Evolutionary conservation across 2,797 vertebrate genomes (phyloP).

Genomic region (Phataginus tetradactyla): DNA sequence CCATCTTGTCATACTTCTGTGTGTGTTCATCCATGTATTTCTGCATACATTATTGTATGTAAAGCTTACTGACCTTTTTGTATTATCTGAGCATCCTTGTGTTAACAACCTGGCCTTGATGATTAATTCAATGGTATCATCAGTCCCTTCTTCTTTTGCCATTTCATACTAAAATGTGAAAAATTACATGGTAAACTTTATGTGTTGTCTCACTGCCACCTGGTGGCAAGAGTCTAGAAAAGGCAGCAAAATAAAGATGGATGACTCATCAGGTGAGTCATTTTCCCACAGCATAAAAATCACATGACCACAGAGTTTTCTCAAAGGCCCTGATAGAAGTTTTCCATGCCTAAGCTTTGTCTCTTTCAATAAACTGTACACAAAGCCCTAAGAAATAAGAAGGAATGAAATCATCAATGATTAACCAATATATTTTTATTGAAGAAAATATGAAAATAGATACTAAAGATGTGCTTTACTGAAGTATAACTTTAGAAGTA

Average conservation of each 20-base stretch:
- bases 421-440: not conserved
- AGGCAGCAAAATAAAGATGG: constrained; percentile 60
- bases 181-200: constrained; percentile 9
- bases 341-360: not conserved
- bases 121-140: not conserved
- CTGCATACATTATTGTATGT: not conserved
- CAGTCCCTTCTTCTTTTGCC: not conserved
- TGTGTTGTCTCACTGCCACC: constrained; percentile 75
- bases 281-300: not conserved
- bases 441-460: not conserved
- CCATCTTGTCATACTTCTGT: not conserved
- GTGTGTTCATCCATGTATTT: not conserved
- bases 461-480: not conserved
- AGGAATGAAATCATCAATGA: not conserved
- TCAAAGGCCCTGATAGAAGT: not conserved
- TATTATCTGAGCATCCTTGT: not conserved
- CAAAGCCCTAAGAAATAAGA: not conserved
- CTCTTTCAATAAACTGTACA: not conserved
- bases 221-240: constrained; percentile 71
- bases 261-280: not conserved
- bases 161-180: constrained; percentile 58
- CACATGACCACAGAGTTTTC: not conserved
- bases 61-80: not conserved
- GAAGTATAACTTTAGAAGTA: not conserved
- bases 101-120: not conserved